Conservation (phyloP, 2,113 vertebrate species). For the Dunckerocampus dactyliophorus region DNA sequence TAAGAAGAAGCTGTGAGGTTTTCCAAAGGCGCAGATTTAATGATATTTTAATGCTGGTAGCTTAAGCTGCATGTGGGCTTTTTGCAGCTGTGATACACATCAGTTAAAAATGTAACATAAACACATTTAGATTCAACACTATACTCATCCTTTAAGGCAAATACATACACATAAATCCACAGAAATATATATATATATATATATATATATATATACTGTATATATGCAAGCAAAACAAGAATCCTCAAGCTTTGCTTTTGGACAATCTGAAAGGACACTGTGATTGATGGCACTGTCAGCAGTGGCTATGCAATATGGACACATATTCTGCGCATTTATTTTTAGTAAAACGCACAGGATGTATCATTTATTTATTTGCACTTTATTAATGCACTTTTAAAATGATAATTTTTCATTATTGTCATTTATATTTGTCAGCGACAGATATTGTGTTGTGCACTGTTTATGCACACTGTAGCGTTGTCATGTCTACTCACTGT, state of each 20-base stretch:
- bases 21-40: slow-evolving; percentile 6
- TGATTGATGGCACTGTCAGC: slow-evolving; percentile 17
- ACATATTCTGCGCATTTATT: slow-evolving; percentile 14
- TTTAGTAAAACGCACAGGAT: slow-evolving; percentile 27
- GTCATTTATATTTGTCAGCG: slow-evolving; percentile 10
- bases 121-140: slow-evolving; percentile 7
- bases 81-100: slow-evolving; percentile 6
- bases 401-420: slow-evolving; percentile 14
- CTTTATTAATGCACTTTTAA: slow-evolving; percentile 43
- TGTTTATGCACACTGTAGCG: slow-evolving; percentile 3
- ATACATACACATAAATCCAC: slow-evolving; percentile 1
- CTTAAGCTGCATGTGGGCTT: slow-evolving; percentile 41
- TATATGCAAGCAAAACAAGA: slow-evolving; percentile 8
- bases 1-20: slow-evolving; percentile 16
- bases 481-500: slow-evolving; percentile 19
- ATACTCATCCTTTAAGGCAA: background rate
- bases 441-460: slow-evolving; percentile 13
- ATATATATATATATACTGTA: background rate
- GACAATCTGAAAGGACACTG: slow-evolving; percentile 9
- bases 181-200: background rate
- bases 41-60: slow-evolving; percentile 6
- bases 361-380: slow-evolving; percentile 43
- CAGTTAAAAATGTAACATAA: slow-evolving; percentile 3
- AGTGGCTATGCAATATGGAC: slow-evolving; percentile 56
- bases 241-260: slow-evolving; percentile 2